These are phyloP conservation scores for Melinopterus prodromus DNA, from an alignment of 2,888 invertebrate species.

Conservation along the genomic window DNA sequence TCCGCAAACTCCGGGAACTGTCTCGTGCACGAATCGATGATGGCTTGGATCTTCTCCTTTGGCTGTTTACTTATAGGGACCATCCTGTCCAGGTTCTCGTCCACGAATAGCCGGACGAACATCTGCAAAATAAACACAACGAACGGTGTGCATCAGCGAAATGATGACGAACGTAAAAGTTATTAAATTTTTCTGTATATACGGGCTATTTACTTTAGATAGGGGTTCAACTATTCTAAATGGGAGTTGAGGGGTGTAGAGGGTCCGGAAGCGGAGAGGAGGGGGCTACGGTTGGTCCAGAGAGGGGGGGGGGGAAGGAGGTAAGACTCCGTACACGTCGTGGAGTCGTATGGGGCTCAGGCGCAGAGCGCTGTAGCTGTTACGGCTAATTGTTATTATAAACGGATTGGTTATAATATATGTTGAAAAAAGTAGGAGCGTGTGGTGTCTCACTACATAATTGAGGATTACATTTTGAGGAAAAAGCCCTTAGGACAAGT, in stretches of 20 bases:
- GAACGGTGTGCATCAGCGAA: neutral
- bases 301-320: no score
- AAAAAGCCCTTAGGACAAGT: no score
- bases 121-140: constrained; percentile 71
- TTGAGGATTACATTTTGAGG: no score
- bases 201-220: neutral
- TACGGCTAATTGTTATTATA: no score
- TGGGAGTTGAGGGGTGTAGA: neutral
- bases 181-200: constrained; percentile 7
- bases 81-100: constrained; percentile 95
- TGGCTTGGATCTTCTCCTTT: constrained; percentile 97
- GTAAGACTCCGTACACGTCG: no score
- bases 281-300: no score
- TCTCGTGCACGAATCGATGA: constrained; percentile 95
- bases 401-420: no score
- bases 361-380: no score
- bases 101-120: constrained; percentile 96
- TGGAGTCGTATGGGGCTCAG: no score
- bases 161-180: neutral
- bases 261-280: no score
- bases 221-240: neutral
- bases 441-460: no score
- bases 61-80: constrained; percentile 98
- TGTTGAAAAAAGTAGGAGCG: no score
- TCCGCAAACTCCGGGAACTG: constrained; percentile 98